phyloP scores from a whole-genome alignment of 2,113 vertebrate genomes.

The Corynorhinus townsendii region DNA sequence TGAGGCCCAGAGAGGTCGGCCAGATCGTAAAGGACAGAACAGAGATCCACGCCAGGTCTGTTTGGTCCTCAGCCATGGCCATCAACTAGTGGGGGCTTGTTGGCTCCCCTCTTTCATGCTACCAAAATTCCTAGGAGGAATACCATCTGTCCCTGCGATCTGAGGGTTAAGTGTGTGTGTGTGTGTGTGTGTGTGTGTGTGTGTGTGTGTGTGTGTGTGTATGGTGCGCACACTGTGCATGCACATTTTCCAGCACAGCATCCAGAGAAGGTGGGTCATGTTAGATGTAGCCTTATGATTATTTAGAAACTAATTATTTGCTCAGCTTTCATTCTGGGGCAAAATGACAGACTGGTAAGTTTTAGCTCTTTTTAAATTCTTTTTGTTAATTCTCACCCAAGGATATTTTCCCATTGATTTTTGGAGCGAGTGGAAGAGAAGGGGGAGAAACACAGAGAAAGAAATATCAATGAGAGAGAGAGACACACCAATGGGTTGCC shows the following conservation, averaged over 20 bases:
- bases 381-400: too few species aligned
- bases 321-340: not conserved
- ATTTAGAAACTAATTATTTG: not conserved
- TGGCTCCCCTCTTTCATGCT: not conserved
- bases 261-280: not conserved
- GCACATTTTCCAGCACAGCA: not conserved
- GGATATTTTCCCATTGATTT: too few species aligned
- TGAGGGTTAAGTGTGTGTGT: not conserved
- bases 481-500: too few species aligned
- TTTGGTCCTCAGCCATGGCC: not conserved
- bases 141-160: not conserved
- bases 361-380: not conserved
- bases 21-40: not conserved
- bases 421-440: too few species aligned
- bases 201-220: not conserved
- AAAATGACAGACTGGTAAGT: not conserved
- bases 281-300: not conserved
- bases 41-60: not conserved
- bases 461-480: too few species aligned
- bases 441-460: too few species aligned
- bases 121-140: not conserved
- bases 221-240: fast-evolving
- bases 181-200: too few species aligned
- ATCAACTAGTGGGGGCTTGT: not conserved
- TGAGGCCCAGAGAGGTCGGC: not conserved